These are phyloP conservation scores for Hystrix brachyura DNA, from an alignment of 2,113 vertebrate species.

Conservation along the genomic window DNA sequence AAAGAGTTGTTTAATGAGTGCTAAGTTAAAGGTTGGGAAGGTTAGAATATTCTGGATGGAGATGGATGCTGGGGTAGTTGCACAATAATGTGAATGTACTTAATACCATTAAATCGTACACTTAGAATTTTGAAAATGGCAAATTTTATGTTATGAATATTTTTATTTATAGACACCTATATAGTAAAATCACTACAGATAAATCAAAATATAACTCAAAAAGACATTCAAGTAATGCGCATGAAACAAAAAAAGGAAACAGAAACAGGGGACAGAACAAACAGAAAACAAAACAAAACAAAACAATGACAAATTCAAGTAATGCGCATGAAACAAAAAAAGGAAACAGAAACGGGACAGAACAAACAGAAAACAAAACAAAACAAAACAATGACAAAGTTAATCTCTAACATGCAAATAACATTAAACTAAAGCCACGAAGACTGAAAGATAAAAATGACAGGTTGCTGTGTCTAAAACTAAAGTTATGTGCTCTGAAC, in stretches of 20 bases:
- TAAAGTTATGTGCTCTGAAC: neutral
- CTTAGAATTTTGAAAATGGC: neutral
- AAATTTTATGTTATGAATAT: neutral
- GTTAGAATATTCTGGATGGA: neutral
- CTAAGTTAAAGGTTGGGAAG: neutral
- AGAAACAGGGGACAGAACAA: neutral
- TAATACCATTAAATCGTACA: neutral
- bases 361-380: neutral
- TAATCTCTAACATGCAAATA: neutral
- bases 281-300: neutral
- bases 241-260: neutral
- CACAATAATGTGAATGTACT: neutral
- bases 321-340: neutral
- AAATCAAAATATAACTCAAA: neutral
- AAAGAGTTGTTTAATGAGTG: neutral
- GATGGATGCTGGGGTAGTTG: neutral
- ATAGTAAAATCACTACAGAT: neutral
- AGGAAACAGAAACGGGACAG: neutral
- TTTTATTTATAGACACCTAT: neutral
- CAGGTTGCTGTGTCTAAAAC: neutral
- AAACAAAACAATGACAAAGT: neutral
- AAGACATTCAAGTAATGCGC: neutral
- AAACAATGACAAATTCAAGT: neutral
- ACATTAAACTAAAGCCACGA: neutral
- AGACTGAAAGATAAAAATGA: neutral